phyloP scores from a whole-genome alignment of 2,797 vertebrate genomes.

The Micropoecilia bifurca region DNA sequence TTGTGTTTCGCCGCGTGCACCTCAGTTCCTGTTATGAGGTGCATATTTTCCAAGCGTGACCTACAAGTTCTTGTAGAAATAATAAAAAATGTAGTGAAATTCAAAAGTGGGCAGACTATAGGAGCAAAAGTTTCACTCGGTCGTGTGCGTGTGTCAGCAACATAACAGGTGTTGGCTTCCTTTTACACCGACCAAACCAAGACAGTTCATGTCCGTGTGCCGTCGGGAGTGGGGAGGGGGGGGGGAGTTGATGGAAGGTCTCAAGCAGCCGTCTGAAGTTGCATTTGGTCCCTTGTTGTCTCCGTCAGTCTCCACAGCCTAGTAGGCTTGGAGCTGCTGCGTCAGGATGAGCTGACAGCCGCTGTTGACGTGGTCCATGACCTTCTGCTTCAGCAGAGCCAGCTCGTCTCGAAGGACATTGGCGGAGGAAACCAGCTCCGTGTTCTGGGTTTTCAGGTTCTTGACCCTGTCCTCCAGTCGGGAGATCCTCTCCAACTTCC shows the following conservation, averaged over 20 bases:
- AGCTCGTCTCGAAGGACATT: conserved; percentile 96
- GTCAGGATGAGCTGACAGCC: conserved; percentile 97
- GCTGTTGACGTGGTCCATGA: conserved; percentile 98
- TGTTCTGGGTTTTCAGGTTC: conserved; percentile 94
- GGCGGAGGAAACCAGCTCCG: conserved; percentile 93
- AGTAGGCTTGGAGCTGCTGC: conserved; percentile 96
- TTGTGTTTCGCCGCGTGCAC: conserved; percentile 14
- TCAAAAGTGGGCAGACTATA: conserved; percentile 17
- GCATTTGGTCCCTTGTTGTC: conserved; percentile 73
- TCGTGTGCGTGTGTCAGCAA: conserved; percentile 26
- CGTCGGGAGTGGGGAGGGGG: conserved; percentile 16
- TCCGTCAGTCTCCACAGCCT: conserved; percentile 26
- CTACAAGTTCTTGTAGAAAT: conserved; percentile 10
- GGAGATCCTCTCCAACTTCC: conserved; percentile 77
- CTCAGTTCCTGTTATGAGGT: background rate
- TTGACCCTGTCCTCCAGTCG: conserved; percentile 87
- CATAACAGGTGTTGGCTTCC: conserved; percentile 25
- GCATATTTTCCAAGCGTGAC: background rate
- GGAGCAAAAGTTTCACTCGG: conserved; percentile 32
- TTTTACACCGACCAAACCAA: conserved; percentile 12
- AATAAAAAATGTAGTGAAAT: background rate
- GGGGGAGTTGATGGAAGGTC: background rate
- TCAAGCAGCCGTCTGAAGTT: conserved; percentile 47
- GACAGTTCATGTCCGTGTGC: conserved; percentile 28
- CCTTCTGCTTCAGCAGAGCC: conserved; percentile 96